A percentile compares a stretch with the other conserved stretches of the same genome.
phyloP scores from a whole-genome alignment of 2,797 vertebrate species.

The Halcyon badia region DNA sequence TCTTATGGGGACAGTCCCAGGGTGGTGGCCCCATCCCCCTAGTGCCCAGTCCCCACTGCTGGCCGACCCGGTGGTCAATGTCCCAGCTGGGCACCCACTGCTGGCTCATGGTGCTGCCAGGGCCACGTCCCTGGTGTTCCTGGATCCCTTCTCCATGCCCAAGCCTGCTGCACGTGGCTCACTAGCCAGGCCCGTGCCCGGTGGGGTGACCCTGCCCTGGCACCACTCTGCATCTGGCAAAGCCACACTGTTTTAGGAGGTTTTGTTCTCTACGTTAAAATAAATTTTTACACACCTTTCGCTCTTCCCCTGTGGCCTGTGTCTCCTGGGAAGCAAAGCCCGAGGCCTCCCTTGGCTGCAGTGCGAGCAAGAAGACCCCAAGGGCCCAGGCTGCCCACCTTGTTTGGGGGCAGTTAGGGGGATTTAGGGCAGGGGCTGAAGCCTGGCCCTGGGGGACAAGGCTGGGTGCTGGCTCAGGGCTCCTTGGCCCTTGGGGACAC shows the following conservation, averaged over 20 bases:
- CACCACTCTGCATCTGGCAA: not conserved
- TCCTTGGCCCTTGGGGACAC: not conserved
- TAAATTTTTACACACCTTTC: slow-evolving; percentile 61
- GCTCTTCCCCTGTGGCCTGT: accelerated
- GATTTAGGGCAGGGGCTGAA: not conserved
- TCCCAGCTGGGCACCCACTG: accelerated
- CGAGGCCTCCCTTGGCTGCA: accelerated
- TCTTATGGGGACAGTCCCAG: accelerated
- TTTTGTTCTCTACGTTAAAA: slow-evolving; percentile 14
- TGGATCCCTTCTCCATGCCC: not conserved
- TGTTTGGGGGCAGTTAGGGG: accelerated
- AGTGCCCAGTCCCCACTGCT: accelerated
- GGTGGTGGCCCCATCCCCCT: not conserved
- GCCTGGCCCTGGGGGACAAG: accelerated
- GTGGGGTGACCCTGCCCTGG: accelerated
- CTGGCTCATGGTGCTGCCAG: not conserved
- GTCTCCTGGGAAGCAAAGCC: not conserved
- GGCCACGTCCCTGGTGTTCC: accelerated
- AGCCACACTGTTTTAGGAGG: not conserved
- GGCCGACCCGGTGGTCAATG: accelerated
- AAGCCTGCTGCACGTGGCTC: accelerated
- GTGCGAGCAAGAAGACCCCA: accelerated
- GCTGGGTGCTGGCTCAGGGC: not conserved
- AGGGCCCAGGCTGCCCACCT: not conserved
- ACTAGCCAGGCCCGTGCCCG: accelerated